Evolutionary conservation across 2,888 invertebrate genomes (phyloP).

Genomic region (Isoperla grammatica): DNA sequence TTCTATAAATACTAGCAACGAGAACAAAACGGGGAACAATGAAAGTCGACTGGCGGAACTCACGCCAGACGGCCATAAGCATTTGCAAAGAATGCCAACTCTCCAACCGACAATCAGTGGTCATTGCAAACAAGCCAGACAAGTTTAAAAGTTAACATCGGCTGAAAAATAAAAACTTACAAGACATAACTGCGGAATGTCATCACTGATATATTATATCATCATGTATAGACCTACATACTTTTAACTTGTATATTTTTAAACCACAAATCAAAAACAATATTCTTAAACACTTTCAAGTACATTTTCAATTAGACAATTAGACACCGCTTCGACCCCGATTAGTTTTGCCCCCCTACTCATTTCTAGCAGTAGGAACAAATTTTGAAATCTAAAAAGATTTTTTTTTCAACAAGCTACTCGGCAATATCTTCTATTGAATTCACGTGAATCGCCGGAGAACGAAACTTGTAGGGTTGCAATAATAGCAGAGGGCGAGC

Average conservation of each 20-base stretch:
- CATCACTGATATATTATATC: slow-evolving; percentile 29
- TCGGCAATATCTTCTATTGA: too few relatives aligned
- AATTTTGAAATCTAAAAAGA: too few relatives aligned
- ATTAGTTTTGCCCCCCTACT: too few relatives aligned
- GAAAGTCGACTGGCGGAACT: too few relatives aligned
- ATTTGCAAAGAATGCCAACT: background rate
- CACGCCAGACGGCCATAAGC: too few relatives aligned
- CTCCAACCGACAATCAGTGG: background rate
- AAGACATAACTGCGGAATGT: slow-evolving; percentile 38
- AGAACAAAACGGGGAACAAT: background rate
- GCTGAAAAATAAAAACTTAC: slow-evolving; percentile 21
- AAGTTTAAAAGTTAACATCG: background rate
- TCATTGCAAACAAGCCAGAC: background rate
- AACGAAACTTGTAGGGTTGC: too few relatives aligned
- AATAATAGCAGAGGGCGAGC: too few relatives aligned
- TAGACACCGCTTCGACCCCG: too few relatives aligned
- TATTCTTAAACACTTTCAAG: background rate
- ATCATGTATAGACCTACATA: background rate
- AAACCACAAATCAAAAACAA: background rate
- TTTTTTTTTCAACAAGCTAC: too few relatives aligned
- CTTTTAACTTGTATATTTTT: background rate
- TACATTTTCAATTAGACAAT: too few relatives aligned
- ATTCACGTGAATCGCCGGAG: too few relatives aligned
- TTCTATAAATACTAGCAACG: background rate
- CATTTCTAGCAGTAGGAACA: too few relatives aligned